These are phyloP conservation scores for Hydrochoerus hydrochaeris DNA, from an alignment of 2,113 vertebrate genomes.

Conservation along the genomic window DNA sequence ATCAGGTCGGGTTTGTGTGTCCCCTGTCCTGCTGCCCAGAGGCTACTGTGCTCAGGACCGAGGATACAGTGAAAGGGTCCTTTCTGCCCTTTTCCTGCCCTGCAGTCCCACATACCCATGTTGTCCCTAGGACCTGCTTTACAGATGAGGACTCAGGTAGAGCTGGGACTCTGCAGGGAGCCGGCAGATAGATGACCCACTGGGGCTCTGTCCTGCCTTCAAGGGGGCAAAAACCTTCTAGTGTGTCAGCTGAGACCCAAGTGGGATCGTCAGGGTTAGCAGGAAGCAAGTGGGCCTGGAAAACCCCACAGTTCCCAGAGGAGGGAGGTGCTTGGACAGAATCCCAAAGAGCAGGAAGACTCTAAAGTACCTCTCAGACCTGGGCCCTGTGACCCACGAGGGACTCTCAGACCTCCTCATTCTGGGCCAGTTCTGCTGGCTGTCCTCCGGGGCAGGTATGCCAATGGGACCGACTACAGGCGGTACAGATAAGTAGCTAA, in stretches of 20 bases:
- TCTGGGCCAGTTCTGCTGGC: not conserved
- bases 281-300: not conserved
- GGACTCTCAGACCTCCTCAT: no score
- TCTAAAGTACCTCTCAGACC: not conserved
- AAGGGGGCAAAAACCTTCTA: not conserved
- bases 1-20: not conserved
- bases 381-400: not conserved
- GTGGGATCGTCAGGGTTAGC: not conserved
- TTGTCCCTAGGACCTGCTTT: not conserved
- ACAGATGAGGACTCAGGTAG: not conserved
- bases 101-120: not conserved
- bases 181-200: not conserved
- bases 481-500: not conserved
- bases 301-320: not conserved
- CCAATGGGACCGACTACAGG: not conserved
- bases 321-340: not conserved
- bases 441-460: not conserved
- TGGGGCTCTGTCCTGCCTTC: not conserved
- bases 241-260: not conserved
- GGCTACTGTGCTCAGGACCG: not conserved
- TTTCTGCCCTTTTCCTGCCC: not conserved
- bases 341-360: not conserved
- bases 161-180: not conserved
- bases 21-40: not conserved
- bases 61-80: not conserved